Conservation (phyloP, 2,113 vertebrate genomes). For the Boleophthalmus pectinirostris region DNA sequence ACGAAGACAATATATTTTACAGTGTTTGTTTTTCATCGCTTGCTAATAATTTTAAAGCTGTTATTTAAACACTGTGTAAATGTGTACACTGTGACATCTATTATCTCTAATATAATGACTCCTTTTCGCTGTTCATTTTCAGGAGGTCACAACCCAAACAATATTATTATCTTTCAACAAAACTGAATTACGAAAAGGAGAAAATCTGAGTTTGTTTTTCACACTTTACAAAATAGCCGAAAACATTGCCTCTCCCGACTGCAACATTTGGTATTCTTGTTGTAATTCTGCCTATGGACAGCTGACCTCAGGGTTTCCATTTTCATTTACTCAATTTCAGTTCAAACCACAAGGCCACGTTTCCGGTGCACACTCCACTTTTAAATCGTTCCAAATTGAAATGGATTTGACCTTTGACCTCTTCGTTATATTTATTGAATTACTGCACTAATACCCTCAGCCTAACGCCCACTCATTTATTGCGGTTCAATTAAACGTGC, state of each 20-base stretch:
- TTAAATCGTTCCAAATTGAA: slow-evolving; percentile 45
- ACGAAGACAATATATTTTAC: too few species aligned
- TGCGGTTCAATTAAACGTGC: slow-evolving; percentile 24
- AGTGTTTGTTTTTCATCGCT: too few species aligned
- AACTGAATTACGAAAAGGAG: neutral
- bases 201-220: neutral
- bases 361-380: slow-evolving; percentile 22
- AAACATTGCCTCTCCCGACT: slow-evolving; percentile 9
- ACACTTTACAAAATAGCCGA: neutral
- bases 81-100: too few species aligned
- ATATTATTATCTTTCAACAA: neutral
- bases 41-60: too few species aligned
- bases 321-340: slow-evolving; percentile 43
- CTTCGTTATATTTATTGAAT: slow-evolving; percentile 40
- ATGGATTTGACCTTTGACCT: slow-evolving; percentile 38
- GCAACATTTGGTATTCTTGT: slow-evolving; percentile 3
- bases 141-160: neutral
- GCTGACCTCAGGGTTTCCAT: slow-evolving; percentile 20
- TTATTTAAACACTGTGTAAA: too few species aligned
- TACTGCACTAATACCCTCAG: slow-evolving; percentile 9
- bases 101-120: too few species aligned
- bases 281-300: slow-evolving; percentile 27
- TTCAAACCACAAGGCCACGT: slow-evolving; percentile 13
- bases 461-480: slow-evolving; percentile 26
- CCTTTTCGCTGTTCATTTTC: too few species aligned